Evolutionary conservation across 1,140 invertebrate species (phyloP), one percentile per base, ranked within the genome.

Genomic region (Leptopilina boulardi): DNA sequence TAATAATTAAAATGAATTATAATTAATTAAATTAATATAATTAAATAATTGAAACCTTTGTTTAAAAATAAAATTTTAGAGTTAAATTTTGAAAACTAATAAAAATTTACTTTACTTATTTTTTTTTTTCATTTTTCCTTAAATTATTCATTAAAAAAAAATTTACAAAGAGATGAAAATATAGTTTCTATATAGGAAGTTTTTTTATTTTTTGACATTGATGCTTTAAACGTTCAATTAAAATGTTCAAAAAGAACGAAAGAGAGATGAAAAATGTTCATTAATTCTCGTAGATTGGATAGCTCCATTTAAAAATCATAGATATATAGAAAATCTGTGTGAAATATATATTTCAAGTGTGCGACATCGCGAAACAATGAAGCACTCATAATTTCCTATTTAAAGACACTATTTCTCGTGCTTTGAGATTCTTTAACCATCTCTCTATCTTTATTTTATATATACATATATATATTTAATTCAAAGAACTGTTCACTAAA

Each of bases 131-230:
- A 9, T 4, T 38, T 38, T 38, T 38, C 3, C 3, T 4, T 15
- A 44, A 44, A 44, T 38, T 38, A 38, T 38, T 38, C 5, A 38
- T 38, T 38, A 38, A 38, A 38, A 38, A 6, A 6, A 38, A 38
- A 38, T 38, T 47, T 13, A 47, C 42, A 47, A 47, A 47, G 11
- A n/a, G 11, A 15, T 15, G n/a, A 15, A 15, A 51, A 51, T 18
- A 51, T 18, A 18, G n/a, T n/a, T 6, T 18, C 15, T 51, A 6
- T 9, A 15, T 3, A n/a, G 0, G 3, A 6, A 3, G 5, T 51
- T 51, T 18, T 51, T 18, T 51, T 38, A 6, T 18, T 51, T 51
- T 51, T 51, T 6, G 2, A 18, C n/a, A 74, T 80, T 77, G 77
- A n/a, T 47, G 18, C 15, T 51, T n/a, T 18, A 47, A n/a, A 18